Conservation (phyloP, 1,140 invertebrate species). For the Drosophila littoralis region DNA sequence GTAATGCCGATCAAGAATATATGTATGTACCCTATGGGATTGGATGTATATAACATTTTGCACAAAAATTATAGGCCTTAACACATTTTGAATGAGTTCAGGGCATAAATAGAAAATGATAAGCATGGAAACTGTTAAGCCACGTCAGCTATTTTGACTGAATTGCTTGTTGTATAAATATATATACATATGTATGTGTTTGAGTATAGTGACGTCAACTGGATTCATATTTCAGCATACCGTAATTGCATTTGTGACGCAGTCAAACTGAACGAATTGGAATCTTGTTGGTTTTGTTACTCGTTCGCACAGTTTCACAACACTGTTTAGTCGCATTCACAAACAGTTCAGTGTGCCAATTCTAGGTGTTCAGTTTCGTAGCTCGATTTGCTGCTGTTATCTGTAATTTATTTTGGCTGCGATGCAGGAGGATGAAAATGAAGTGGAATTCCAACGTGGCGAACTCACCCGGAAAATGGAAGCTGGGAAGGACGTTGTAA, state of each 20-base stretch:
- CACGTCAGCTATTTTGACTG: too few species aligned
- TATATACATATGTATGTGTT: too few species aligned
- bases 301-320: neutral
- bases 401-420: neutral
- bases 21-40: too few species aligned
- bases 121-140: too few species aligned
- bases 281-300: neutral
- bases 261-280: neutral
- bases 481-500: conserved; percentile 41
- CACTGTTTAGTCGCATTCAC: neutral
- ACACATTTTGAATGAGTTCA: too few species aligned
- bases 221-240: neutral
- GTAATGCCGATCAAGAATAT: too few species aligned
- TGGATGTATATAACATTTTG: too few species aligned
- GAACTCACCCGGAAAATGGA: conserved; percentile 40
- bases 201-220: neutral
- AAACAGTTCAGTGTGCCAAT: conserved; percentile 2
- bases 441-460: conserved; percentile 6
- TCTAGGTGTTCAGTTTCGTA: neutral
- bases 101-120: too few species aligned
- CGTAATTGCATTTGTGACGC: neutral
- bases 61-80: too few species aligned
- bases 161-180: too few species aligned
- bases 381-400: neutral
- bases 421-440: neutral